Evolutionary conservation across 2,113 vertebrate genomes (phyloP), one percentile per base, ranked within the genome.

Genomic region (Dolichotis patagonum): DNA sequence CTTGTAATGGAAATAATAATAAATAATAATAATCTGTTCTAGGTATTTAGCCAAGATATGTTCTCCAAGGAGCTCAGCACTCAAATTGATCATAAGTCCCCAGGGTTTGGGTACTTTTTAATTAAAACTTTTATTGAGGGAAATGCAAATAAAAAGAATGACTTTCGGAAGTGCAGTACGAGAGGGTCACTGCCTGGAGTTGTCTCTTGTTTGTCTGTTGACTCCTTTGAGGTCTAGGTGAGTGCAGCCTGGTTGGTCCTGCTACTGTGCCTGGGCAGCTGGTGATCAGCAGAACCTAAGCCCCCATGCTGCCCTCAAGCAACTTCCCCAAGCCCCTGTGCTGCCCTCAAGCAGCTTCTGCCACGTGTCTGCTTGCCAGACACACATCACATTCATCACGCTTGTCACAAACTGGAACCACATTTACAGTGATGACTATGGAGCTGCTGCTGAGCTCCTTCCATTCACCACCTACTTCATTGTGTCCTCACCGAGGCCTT

Each of bases 1-100:
- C 97, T 98, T 97, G 95, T 93, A 97, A 97, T 97, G 88, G 96
- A 98, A 97, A 98, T 97, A 94, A 98, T 95, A 96, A 98, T 98
- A 98, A 98, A 98, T 97, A 97, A 97, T 96, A 96, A 97, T 97
- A 96, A 98, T 95, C 95, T 69, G 80, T 95, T 88, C 90, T 5
- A 0, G 85, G 63, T 95, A 95, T 96, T 96, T 95, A 97, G 96
- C 95, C 97, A 95, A 95, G 95, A 90, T 62, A 78, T 93, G 88
- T 96, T 97, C 96, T 98, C 97, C 75, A 52, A 96, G 95, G 95
- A 97, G 87, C 90, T 91, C 88, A 90, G 91, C 24, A 8, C 60
- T 97, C 93, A 96, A 85, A 95, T 97, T 93, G 97, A 97, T 98
- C 35, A 0, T 69, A 95, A 87, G 85, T 97, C 93, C 93, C 97